Conservation (phyloP, 1,140 invertebrate genomes). For the Pygmarrhopalites habei region DNA sequence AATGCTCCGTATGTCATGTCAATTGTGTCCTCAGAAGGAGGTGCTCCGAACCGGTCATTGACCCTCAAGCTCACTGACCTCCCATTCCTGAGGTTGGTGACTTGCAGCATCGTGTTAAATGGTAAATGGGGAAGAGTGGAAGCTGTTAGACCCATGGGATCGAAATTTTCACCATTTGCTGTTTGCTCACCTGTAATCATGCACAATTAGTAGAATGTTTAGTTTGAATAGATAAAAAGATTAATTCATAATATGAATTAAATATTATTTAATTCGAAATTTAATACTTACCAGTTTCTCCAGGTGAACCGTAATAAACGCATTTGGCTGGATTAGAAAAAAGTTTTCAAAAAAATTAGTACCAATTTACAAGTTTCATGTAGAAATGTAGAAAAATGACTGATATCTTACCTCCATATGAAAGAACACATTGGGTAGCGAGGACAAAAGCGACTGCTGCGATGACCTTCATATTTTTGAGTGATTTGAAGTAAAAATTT, state of each 20-base stretch:
- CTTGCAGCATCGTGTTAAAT: slow-evolving; percentile 22
- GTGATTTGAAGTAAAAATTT: too few relatives aligned
- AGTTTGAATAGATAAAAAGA: not conserved
- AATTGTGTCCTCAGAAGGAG: slow-evolving; percentile 16
- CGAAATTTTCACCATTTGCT: slow-evolving; percentile 25
- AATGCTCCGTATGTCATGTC: slow-evolving; percentile 33
- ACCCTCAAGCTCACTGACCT: slow-evolving; percentile 24
- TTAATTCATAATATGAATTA: too few relatives aligned
- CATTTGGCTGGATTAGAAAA: too few relatives aligned
- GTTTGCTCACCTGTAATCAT: slow-evolving; percentile 29
- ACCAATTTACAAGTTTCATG: too few relatives aligned
- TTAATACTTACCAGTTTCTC: too few relatives aligned
- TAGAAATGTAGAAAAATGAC: too few relatives aligned
- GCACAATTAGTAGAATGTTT: slow-evolving; percentile 25
- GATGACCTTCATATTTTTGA: too few relatives aligned
- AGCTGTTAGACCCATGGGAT: slow-evolving; percentile 22
- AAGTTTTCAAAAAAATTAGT: too few relatives aligned
- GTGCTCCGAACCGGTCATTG: slow-evolving; percentile 24
- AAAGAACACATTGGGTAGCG: too few relatives aligned
- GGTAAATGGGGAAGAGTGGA: slow-evolving; percentile 20
- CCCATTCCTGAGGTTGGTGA: slow-evolving; percentile 18
- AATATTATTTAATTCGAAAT: not conserved
- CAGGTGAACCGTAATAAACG: too few relatives aligned
- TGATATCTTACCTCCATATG: too few relatives aligned
- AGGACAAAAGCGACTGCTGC: too few relatives aligned